Conservation (phyloP, 2,113 vertebrate genomes). For the Noturus placidus region DNA sequence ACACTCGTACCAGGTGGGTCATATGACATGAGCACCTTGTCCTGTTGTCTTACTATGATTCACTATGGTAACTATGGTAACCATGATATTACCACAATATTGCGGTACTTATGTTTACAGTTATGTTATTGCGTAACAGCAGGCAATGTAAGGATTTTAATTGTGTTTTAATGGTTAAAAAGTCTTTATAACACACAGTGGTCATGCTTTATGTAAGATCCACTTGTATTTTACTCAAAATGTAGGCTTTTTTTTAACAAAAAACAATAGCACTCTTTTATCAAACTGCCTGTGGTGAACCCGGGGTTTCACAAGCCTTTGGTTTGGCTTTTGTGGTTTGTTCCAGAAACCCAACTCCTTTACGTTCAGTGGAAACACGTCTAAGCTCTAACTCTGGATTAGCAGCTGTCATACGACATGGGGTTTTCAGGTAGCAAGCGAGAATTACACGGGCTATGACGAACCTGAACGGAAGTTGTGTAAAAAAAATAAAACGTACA, state of each 20-base stretch:
- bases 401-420: neutral
- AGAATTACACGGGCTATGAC: neutral
- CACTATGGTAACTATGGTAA: neutral
- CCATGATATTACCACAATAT: neutral
- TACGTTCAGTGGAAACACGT: neutral
- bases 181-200: neutral
- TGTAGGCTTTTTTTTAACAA: neutral
- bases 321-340: neutral
- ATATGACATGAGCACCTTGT: neutral
- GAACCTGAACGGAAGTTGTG: neutral
- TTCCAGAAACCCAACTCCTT: neutral
- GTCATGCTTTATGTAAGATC: neutral
- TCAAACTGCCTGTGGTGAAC: neutral
- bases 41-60: neutral
- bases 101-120: neutral
- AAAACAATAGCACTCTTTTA: too few relatives aligned
- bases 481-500: neutral
- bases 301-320: neutral
- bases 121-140: neutral
- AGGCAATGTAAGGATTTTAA: neutral
- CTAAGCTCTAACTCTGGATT: neutral
- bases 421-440: neutral
- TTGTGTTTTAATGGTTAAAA: neutral
- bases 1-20: constrained; percentile 88
- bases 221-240: neutral